phyloP scores from a whole-genome alignment of 2,113 vertebrate genomes.

The Donacobius atricapilla region DNA sequence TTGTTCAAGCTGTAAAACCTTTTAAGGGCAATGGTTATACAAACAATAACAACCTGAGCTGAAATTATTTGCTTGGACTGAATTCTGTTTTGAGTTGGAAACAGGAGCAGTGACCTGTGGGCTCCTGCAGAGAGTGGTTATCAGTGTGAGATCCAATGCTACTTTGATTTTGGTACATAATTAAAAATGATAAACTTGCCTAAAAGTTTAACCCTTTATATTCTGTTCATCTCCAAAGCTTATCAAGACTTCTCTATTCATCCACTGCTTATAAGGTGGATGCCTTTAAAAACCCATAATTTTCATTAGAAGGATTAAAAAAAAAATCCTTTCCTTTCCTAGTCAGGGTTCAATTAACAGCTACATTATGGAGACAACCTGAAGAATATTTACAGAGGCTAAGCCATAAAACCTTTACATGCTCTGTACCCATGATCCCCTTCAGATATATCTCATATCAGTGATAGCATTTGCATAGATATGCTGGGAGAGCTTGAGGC shows the following conservation, averaged over 20 bases:
- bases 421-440: not conserved
- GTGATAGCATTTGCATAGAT: not conserved
- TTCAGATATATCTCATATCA: not conserved
- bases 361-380: not conserved
- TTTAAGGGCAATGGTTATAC: not conserved
- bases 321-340: no score
- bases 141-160: not conserved
- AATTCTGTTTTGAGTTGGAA: not conserved
- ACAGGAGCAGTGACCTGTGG: not conserved
- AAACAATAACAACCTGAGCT: not conserved
- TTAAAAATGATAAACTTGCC: not conserved
- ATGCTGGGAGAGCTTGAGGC: not conserved
- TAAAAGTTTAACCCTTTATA: not conserved
- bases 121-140: not conserved
- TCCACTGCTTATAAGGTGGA: not conserved
- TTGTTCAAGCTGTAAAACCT: not conserved
- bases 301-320: not conserved
- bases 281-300: rapidly evolving
- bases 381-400: not conserved
- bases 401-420: not conserved
- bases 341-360: not conserved
- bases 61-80: not conserved
- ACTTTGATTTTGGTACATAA: not conserved
- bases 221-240: not conserved
- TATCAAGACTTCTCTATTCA: not conserved